phyloP scores from a whole-genome alignment of 2,888 invertebrate species.

The Drosophila tripunctata region DNA sequence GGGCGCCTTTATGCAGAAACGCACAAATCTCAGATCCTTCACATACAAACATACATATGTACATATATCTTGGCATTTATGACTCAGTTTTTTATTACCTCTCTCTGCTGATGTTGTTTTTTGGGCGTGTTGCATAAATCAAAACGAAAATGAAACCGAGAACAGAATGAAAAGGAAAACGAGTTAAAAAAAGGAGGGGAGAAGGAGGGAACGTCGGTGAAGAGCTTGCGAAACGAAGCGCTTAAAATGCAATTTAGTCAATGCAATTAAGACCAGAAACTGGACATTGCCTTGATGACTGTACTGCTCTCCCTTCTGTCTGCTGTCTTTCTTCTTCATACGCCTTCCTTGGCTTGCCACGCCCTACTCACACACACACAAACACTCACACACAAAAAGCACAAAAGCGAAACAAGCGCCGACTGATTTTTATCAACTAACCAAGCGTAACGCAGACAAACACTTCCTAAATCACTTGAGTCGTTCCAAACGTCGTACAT shows the following conservation, averaged over 20 bases:
- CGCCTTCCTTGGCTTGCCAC: slow-evolving; percentile 16
- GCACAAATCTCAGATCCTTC: background rate
- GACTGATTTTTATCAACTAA: slow-evolving; percentile 82
- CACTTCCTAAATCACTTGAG: slow-evolving; percentile 83
- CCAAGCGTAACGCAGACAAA: slow-evolving; percentile 82
- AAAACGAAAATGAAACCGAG: slow-evolving; percentile 22
- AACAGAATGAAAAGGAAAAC: slow-evolving; percentile 44
- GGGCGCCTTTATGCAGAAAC: background rate
- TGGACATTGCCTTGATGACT: slow-evolving; percentile 1
- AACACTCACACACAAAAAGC: slow-evolving; percentile 5
- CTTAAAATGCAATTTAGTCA: slow-evolving; percentile 73
- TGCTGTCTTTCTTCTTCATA: background rate
- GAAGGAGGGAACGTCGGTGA: background rate
- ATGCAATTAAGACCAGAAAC: slow-evolving; percentile 61
- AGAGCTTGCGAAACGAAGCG: slow-evolving; percentile 37
- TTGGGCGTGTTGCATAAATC: slow-evolving; percentile 22
- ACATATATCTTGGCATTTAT: slow-evolving; percentile 11
- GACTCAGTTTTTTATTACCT: slow-evolving; percentile 9
- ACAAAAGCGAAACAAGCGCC: slow-evolving; percentile 52
- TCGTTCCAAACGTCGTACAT: slow-evolving; percentile 37
- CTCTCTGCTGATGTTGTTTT: background rate
- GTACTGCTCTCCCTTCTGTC: no score
- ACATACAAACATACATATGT: no score
- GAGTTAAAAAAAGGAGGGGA: background rate
- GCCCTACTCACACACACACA: slow-evolving; percentile 1